Base-by-base conservation (phyloP, 2,113 vertebrate genomes). In the Boleophthalmus pectinirostris region DNA sequence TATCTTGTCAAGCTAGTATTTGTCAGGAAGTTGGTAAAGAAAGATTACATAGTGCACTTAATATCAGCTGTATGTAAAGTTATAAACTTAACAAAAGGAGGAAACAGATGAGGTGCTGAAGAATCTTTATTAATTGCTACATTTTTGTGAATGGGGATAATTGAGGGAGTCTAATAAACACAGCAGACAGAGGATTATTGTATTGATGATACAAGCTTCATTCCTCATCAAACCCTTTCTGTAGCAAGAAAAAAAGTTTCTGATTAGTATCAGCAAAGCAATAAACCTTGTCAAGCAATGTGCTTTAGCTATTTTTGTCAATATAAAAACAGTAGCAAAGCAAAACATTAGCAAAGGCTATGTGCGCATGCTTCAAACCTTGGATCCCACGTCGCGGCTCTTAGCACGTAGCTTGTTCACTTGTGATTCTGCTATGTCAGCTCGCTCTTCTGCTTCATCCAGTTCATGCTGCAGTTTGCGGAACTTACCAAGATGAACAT, bases 201-300 rank as follows among this genome's bases (percentile, higher is more conserved):
- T 21, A 21, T n/a, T 78, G 67, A 73, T 79, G 70, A 58, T 90
- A 78, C 86, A 79, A 88, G 80, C 76, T 86, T 94, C 86, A 94
- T 85, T 94, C 92, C 81, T 93, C 93, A 87, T 94, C 92, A 89
- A 93, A 93, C 24, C 88, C 92, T 93, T 94, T 94, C 92, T 94
- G 92, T 76, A 64, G 72, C 73, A 81, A 56, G 66, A 80, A 51
- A 83, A 51, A 81, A 89, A 60, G 25, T 65, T 54, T 85, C 63
- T 82, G 63, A 81, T 88, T 86, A 85, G 82, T 82, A 33, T 15
- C 20, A 68, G 78, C 43, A 33, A 68, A 82, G 38, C 56, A 78
- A 63, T 38, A n/a, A 5, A 74, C 46, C 0, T 25, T 33, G 58
- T 35, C 47, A 54, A 0, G 64, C 24, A 51, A 38, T n/a, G 43